Percentiles rank a stretch among this genome's conserved stretches.
phyloP scores from a whole-genome alignment of 2,888 invertebrate genomes.

The Argyra leucocephala region DNA sequence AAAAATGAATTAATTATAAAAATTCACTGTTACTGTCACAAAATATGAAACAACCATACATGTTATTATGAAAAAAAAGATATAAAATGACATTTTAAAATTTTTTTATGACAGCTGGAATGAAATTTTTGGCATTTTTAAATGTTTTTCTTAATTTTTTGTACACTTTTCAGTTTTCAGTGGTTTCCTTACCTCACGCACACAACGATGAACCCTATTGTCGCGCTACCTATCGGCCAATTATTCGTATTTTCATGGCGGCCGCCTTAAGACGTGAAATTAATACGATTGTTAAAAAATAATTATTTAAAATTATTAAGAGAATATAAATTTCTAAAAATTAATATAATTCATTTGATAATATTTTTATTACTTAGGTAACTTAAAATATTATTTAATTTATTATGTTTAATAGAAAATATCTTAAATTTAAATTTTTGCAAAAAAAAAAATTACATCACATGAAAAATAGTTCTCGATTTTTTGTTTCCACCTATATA shows the following conservation, averaged over 20 bases:
- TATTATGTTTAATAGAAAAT: background rate
- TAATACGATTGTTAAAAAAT: background rate
- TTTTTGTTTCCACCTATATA: background rate
- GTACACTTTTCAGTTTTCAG: conserved; percentile 4
- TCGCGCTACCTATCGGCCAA: conserved; percentile 20
- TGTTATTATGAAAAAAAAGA: background rate
- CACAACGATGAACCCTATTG: conserved; percentile 3
- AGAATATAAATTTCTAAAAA: background rate
- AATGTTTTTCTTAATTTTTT: conserved; percentile 4
- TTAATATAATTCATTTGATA: background rate
- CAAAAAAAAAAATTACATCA: conserved; percentile 2
- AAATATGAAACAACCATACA: background rate
- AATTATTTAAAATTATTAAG: background rate
- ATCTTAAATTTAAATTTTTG: too few species aligned
- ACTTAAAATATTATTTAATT: background rate
- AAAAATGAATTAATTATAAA: background rate
- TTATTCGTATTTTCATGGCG: conserved; percentile 20
- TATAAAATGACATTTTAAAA: background rate
- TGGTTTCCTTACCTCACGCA: conserved; percentile 4
- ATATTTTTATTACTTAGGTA: background rate
- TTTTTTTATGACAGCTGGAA: background rate
- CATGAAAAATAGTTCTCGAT: background rate
- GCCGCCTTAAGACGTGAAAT: conserved; percentile 21
- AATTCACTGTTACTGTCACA: background rate
- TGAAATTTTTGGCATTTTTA: background rate